Evolutionary conservation across 2,113 vertebrate genomes (phyloP).

Genomic region (Spea multiplicata): DNA sequence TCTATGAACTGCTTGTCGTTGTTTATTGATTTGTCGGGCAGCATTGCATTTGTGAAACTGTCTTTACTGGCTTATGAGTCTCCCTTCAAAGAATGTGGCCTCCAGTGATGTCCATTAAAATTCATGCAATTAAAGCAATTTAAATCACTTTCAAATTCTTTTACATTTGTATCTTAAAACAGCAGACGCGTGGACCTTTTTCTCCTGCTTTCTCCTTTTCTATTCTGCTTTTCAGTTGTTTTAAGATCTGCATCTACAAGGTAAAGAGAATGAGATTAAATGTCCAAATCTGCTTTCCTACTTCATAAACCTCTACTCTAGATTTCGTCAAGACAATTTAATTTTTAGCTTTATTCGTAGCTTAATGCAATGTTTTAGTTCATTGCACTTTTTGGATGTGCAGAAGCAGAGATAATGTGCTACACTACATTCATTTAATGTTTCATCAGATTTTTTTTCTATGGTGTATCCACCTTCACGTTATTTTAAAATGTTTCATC

Average conservation of each 20-base stretch:
- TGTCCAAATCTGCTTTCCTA: conserved; percentile 70
- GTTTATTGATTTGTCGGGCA: conserved; percentile 79
- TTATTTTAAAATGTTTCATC: conserved; percentile 77
- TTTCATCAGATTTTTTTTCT: conserved; percentile 69
- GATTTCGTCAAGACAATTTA: conserved; percentile 74
- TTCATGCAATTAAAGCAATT: conserved; percentile 38
- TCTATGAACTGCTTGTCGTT: conserved; percentile 79
- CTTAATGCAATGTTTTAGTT: conserved; percentile 82
- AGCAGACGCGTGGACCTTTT: conserved; percentile 20
- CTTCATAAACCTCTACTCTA: conserved; percentile 71
- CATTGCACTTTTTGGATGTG: conserved; percentile 77
- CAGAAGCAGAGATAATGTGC: conserved; percentile 80
- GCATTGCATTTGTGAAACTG: conserved; percentile 71
- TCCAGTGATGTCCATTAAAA: conserved; percentile 26
- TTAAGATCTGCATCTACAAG: conserved; percentile 58
- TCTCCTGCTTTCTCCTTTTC: conserved; percentile 47
- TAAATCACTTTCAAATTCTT: conserved; percentile 28
- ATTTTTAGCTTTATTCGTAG: conserved; percentile 78
- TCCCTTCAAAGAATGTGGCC: conserved; percentile 53
- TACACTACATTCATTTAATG: conserved; percentile 79
- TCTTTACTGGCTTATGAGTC: conserved; percentile 65
- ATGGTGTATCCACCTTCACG: conserved; percentile 75
- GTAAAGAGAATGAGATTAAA: conserved; percentile 67
- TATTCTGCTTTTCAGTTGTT: conserved; percentile 45
- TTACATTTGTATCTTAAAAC: conserved; percentile 3